A percentile compares a stretch with the other conserved stretches of the same genome.
These are phyloP conservation scores for Drosophila aff. DNA, from an alignment of 1,140 invertebrate genomes.

Conservation along the genomic window DNA sequence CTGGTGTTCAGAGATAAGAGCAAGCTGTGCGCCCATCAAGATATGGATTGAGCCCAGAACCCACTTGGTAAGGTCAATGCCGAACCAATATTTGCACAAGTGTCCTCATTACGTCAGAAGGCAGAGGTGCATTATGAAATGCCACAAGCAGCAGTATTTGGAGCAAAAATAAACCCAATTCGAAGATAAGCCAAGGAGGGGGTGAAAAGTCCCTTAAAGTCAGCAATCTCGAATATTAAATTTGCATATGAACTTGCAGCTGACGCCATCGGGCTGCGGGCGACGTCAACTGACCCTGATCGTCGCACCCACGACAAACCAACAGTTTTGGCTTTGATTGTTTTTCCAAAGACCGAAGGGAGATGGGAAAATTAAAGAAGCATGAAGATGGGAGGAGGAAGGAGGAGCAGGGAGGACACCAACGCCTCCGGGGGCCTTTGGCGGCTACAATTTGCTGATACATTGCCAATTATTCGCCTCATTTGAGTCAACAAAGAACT, in stretches of 20 bases:
- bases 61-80: constrained; percentile 52
- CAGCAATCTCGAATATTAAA: constrained; percentile 38
- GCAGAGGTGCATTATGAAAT: constrained; percentile 57
- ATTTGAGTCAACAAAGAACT: constrained; percentile 52
- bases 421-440: constrained; percentile 11
- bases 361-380: constrained; percentile 6
- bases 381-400: not conserved
- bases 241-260: constrained; percentile 31
- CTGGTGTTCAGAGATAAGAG: constrained; percentile 8
- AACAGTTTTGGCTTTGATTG: constrained; percentile 38
- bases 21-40: not conserved
- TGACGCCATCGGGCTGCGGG: constrained; percentile 37
- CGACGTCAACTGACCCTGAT: constrained; percentile 38
- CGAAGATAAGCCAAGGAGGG: constrained; percentile 3
- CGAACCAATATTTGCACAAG: constrained; percentile 66
- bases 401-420: not conserved
- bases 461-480: constrained; percentile 69
- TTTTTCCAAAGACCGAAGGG: constrained; percentile 27
- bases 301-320: constrained; percentile 35
- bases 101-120: constrained; percentile 58
- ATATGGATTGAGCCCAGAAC: not conserved
- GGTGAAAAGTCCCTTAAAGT: constrained; percentile 4
- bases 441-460: constrained; percentile 62
- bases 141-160: constrained; percentile 3
- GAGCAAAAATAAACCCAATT: constrained; percentile 13